Conservation (phyloP, 2,113 vertebrate species). For the Falco punctatus region DNA sequence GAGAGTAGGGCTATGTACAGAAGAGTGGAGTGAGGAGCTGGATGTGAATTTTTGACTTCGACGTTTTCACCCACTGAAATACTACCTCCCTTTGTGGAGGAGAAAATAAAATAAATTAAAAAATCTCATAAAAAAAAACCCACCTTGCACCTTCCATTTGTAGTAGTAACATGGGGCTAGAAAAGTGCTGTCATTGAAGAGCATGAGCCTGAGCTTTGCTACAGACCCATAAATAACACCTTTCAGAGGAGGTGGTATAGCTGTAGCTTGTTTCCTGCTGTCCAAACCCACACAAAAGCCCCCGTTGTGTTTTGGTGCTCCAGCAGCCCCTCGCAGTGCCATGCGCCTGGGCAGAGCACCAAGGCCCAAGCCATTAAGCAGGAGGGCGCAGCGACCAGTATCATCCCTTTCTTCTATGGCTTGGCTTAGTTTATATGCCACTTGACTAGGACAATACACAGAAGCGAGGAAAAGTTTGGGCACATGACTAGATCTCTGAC, state of each 20-base stretch:
- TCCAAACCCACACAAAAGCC: neutral
- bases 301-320: rapidly evolving
- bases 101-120: neutral
- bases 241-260: neutral
- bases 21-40: neutral
- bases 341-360: rapidly evolving
- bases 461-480: neutral
- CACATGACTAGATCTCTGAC: neutral
- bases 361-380: neutral
- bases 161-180: neutral
- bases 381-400: rapidly evolving
- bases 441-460: neutral
- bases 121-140: neutral
- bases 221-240: rapidly evolving
- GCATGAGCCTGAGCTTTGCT: neutral
- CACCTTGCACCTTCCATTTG: neutral
- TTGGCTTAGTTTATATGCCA: neutral
- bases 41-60: neutral
- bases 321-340: rapidly evolving
- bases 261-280: neutral
- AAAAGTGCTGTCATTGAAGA: neutral
- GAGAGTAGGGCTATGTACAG: neutral
- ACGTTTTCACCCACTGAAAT: neutral
- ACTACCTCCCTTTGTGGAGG: rapidly evolving
- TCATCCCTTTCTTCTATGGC: rapidly evolving